Percentiles rank a stretch among this genome's conserved stretches.
Conservation (phyloP, 2,113 vertebrate genomes). For the Probosciger aterrimus region DNA sequence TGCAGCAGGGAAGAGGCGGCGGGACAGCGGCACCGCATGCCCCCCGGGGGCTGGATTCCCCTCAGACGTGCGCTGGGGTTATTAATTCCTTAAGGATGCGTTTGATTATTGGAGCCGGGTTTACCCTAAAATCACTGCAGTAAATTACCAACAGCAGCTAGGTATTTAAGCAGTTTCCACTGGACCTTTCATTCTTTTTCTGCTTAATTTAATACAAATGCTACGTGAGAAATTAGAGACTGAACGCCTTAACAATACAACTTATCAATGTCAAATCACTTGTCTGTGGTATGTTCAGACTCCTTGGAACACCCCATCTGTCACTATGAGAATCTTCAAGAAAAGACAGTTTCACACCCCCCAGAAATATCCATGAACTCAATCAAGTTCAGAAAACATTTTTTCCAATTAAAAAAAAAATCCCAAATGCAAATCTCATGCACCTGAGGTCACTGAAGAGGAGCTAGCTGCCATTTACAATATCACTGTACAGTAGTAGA, state of each 20-base stretch:
- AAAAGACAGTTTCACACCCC: not conserved
- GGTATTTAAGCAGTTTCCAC: not conserved
- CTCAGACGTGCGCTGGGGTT: not conserved
- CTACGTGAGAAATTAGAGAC: not conserved
- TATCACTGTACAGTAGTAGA: not conserved
- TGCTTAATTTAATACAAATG: not conserved
- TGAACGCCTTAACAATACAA: not conserved
- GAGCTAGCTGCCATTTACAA: not conserved
- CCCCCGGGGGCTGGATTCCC: accelerated
- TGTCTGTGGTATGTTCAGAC: not conserved
- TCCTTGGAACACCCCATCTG: not conserved
- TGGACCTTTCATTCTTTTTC: not conserved
- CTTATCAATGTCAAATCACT: not conserved
- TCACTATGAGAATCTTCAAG: not conserved
- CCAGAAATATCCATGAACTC: not conserved
- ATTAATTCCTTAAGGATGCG: not conserved
- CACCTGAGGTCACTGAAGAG: not conserved
- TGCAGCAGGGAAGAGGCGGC: not conserved
- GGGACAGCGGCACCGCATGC: not conserved
- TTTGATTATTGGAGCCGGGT: too few relatives aligned
- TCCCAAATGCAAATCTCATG: too few relatives aligned
- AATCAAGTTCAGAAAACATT: not conserved
- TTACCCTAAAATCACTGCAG: not conserved
- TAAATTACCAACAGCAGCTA: accelerated
- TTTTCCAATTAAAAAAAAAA: not conserved